Base-by-base conservation (phyloP, 2,113 vertebrate genomes). In the Petroica traversi region DNA sequence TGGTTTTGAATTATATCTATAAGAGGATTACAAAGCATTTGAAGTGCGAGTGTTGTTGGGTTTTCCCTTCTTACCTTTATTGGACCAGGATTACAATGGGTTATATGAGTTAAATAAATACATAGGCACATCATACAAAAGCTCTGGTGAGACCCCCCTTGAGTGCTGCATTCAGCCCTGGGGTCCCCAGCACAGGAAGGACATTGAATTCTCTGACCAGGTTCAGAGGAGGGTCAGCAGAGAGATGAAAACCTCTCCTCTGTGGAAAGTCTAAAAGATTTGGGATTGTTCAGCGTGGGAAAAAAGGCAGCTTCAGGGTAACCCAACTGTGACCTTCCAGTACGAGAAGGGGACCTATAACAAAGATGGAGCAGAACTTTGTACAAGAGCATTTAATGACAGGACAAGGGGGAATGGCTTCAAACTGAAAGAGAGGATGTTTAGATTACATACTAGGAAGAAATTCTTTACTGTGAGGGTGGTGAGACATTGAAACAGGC, bases 251-350 rank as follows among this genome's bases (percentile, higher is more conserved):
- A 19, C 31, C 8, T 43, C 12, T 72, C 34, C 17, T 28, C 11
- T 0, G 0, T 73, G 59, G 14, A 66, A 66, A n/a, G 2, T 1
- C 8, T 51, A 12, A 38, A 33, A 51, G 3, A n/a, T 38, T 4
- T n/a, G 4, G 6, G 16, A 12, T n/a, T 51, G 13, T 17, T 51
- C 45, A 51, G 3, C 7, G 19, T 51, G 36, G 12, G n/a, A n/a
- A 17, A 51, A 66, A 24, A 58, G 19, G 16, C 16, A 66, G 19
- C 9, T 58, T 57, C 34, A 17, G 33, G 12, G 33, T 45, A 26
- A 76, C 22, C 18, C 51, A 34, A 45, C 7, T 45, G 33, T 28
- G 38, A 61, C 12, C 8, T 76, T 59, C 12, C 36, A 51, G 38
- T 36, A 11, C 12, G 38, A 61, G 22, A 45, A 59, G 9, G 19